Evolutionary conservation across 2,797 vertebrate species (phyloP), one percentile per base, ranked within the genome.

Genomic region (Acipenser ruthenus): DNA sequence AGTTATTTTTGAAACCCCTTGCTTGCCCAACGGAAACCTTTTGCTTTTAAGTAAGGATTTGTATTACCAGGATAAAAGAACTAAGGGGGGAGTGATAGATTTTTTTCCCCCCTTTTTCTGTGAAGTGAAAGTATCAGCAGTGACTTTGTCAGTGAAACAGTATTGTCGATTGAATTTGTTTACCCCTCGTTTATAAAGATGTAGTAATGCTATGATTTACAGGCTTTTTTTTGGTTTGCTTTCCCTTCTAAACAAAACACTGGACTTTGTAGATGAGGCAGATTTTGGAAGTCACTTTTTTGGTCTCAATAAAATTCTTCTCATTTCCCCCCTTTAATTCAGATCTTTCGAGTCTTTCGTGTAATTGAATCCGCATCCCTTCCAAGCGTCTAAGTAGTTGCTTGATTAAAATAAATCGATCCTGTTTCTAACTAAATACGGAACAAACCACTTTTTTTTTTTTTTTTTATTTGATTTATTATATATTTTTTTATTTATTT

Each of bases 351-450:
- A 18, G 15, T 18, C 15, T 1, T 18, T 18, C 50, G 23, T 65
- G 37, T 66, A 78, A 70, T 86, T 83, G 76, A 81, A 82, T 80
- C 75, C 78, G 74, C 80, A 78, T 84, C 82, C 75, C 47, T 79
- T 67, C 67, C 75, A 77, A 80, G 79, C 68, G 73, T 74, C 75
- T 67, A 65, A 13, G 72, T 73, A 78, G 74, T 73, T 79, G 80
- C 75, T 84, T 79, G 70, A 84, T 66, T 82, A 73, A 76, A 83
- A 81, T 7, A 58, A 76, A 77, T n/a, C 76, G 70, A 79, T 77
- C 77, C 80, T 83, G 81, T 84, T 74, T 79, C 81, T 78, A 80
- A 80, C 70, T 74, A 77, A 79, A 83, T 83, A 81, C 81, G 83
- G 82, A 86, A 84, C 81, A 84, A 86, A 83, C 73, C 82, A 84